Base-by-base conservation (phyloP, 2,113 vertebrate species). In the Saccopteryx leptura region DNA sequence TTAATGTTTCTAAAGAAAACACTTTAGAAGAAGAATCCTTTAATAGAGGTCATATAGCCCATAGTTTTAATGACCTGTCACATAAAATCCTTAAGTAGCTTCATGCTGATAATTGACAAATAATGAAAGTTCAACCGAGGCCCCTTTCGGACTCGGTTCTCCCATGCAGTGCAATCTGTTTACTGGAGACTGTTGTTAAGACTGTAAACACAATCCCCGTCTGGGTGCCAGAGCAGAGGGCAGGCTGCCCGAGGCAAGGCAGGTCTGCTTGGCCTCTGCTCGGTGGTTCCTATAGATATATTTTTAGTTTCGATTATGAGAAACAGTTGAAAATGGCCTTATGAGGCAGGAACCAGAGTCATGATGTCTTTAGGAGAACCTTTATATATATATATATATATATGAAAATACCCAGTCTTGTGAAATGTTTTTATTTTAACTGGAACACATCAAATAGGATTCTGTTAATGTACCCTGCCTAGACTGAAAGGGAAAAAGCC, bases 101-200 rank as follows among this genome's bases (percentile, higher is more conserved):
- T 26, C 56, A 33, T 63, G 50, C 39, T 88, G 68, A 72, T 71
- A 91, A 88, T 46, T 88, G 61, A 88, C 48, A 92, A 84, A 90
- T 78, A 86, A 83, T 33, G 65, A 48, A 85, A 93, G 78, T 82
- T 88, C 68, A 91, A 0, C 63, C 60, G 19, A 33, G n/a, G 92
- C 15, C 23, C 10, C n/a, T 95, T 95, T 95, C 84, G 46, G 46
- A 90, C 56, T n/a, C 52, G 54, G 9, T 90, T 94, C 75, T 95
- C 85, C 65, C 71, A 84, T 5, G 8, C 24, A 60, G 52, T 33
- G 31, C 61, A 86, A 79, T 94, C 68, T 96, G 60, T 96, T 96
- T 93, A 90, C 85, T 92, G 56, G 95, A 97, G 83, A 94, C 86
- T 58, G 96, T 93, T 96, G 96, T 93, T 83, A 96, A 63, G 96